These are phyloP conservation scores for Papilio xuthus DNA, from an alignment of 1,140 invertebrate genomes.

Conservation along the genomic window DNA sequence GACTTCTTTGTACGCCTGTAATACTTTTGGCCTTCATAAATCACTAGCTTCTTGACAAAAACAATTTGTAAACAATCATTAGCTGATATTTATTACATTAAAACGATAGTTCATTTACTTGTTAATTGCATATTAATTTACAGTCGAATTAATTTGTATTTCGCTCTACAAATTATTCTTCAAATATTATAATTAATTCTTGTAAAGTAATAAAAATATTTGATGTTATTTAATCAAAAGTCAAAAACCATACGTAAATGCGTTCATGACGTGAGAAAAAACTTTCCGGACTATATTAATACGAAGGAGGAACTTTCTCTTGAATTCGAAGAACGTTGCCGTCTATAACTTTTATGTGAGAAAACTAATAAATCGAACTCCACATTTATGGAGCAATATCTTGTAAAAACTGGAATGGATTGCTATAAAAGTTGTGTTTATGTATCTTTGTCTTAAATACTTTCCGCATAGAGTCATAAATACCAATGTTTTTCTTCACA, in stretches of 20 bases:
- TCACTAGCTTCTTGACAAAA: neutral
- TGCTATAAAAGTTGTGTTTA: conserved; percentile 17
- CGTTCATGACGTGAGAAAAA: conserved; percentile 4
- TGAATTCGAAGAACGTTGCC: conserved; percentile 1
- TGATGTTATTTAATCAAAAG: neutral
- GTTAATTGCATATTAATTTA: neutral
- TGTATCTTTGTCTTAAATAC: conserved; percentile 14
- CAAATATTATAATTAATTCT: neutral
- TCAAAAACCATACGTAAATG: neutral
- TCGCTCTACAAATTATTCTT: too few relatives aligned
- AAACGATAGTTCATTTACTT: neutral
- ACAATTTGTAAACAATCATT: neutral
- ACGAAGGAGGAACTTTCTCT: neutral
- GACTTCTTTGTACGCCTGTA: neutral
- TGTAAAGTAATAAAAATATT: too few relatives aligned
- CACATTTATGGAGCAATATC: conserved; percentile 14
- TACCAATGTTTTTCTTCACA: neutral
- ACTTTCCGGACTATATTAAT: neutral
- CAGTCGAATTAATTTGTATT: too few relatives aligned
- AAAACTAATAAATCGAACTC: conserved; percentile 22
- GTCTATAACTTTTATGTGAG: conserved; percentile 23
- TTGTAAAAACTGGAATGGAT: conserved; percentile 21
- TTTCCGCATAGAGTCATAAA: neutral
- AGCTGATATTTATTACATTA: neutral
- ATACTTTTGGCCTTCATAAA: conserved; percentile 3